A percentile compares a stretch with the other conserved stretches of the same genome.
These are phyloP conservation scores for Whitmania pigra DNA, from an alignment of 1,140 invertebrate species.

Conservation along the genomic window DNA sequence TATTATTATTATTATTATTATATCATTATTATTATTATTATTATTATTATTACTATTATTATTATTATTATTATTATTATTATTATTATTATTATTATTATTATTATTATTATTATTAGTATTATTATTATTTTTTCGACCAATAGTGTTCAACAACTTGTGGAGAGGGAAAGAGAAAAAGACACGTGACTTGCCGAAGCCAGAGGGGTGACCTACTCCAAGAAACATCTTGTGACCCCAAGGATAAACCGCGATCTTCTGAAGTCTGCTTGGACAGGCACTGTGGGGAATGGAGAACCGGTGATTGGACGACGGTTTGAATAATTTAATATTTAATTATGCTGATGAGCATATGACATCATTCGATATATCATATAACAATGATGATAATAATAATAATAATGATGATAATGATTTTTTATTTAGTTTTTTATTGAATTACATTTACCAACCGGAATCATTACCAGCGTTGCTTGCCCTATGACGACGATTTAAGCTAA, in stretches of 20 bases:
- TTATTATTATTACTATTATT: constrained; percentile 8
- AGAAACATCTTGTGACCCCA: no score
- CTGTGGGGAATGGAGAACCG: constrained; percentile 42
- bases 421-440: no score
- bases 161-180: not conserved
- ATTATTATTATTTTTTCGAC: constrained; percentile 6
- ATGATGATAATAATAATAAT: no score
- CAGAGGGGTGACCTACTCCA: no score
- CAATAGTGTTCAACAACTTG: constrained; percentile 6
- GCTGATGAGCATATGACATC: not conserved
- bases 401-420: no score
- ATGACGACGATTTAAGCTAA: no score
- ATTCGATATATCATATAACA: no score
- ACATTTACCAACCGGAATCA: no score
- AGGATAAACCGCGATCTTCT: not conserved
- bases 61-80: constrained; percentile 11
- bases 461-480: no score
- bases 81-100: constrained; percentile 8
- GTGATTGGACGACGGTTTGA: constrained; percentile 42
- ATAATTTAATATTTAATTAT: not conserved
- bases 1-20: not conserved
- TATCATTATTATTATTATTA: not conserved
- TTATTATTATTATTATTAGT: not conserved
- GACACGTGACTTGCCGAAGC: not conserved
- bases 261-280: constrained; percentile 33